phyloP scores from a whole-genome alignment of 2,797 vertebrate species.

The Fistularia commersonii region DNA sequence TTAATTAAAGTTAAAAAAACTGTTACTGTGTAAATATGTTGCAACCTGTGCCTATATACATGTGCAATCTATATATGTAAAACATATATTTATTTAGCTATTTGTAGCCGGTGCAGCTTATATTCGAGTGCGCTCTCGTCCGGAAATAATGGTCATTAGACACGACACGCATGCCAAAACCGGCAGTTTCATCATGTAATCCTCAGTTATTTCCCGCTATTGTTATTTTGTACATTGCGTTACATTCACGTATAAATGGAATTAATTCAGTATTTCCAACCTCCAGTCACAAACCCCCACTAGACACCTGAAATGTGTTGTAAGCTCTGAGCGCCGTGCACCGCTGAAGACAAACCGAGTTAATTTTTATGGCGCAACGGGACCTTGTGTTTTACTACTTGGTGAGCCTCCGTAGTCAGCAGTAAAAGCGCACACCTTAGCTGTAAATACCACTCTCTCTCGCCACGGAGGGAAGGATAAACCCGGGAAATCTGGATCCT shows the following conservation, averaged over 20 bases:
- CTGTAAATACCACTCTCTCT: conserved; percentile 53
- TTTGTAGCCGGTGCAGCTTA: too few species aligned
- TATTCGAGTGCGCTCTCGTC: too few species aligned
- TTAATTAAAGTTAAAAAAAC: too few species aligned
- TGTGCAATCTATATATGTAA: too few species aligned
- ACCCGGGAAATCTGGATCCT: conserved; percentile 12
- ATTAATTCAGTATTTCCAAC: background rate
- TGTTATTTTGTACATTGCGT: too few species aligned
- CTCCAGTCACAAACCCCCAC: background rate
- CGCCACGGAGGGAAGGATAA: conserved; percentile 23
- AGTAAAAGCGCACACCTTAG: conserved; percentile 40
- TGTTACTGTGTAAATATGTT: too few species aligned
- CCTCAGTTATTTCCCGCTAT: too few species aligned
- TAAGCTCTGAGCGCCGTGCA: conserved; percentile 23
- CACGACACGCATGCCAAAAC: too few species aligned
- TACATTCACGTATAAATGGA: background rate
- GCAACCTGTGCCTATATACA: too few species aligned
- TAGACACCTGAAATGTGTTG: conserved; percentile 7
- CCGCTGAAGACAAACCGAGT: conserved; percentile 29
- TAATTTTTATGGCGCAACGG: conserved; percentile 44
- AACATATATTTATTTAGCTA: too few species aligned
- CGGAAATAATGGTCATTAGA: too few species aligned
- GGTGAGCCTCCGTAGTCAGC: conserved; percentile 18
- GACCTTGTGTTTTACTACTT: conserved; percentile 36
- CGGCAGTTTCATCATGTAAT: too few species aligned